Base-by-base conservation (phyloP, 2,113 vertebrate genomes). In the Indri indri region DNA sequence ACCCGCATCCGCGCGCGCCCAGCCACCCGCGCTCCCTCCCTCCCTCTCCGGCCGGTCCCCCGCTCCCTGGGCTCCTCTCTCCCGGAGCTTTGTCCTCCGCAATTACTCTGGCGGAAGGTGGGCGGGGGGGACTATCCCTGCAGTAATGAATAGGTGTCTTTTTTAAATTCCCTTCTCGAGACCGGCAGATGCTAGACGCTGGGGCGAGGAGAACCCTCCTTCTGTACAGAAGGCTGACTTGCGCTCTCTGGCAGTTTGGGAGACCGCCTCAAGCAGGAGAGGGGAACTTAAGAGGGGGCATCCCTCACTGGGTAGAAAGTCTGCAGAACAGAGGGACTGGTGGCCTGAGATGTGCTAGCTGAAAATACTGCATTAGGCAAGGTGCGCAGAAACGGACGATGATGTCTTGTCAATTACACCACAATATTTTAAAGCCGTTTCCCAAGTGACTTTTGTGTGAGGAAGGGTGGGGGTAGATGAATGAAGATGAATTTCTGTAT, bases 51-150 rank as follows among this genome's bases (percentile, higher is more conserved):
- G 45, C 63, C 4, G 40, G 76, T 70, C 79, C 76, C 77, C 83
- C 79, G 77, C 92, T 91, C 74, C 71, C 68, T 0, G 0, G 3
- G 81, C 81, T 96, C n/a, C 45, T 66, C 68, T 66, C 85, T 83
- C 63, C 59, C 6, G 22, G 84, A 89, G 95, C 98, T 80, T 97
- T 97, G 97, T 98, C 97, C 97, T 98, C 83, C 0, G 50, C 88
- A 42, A 17, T 97, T 94, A 85, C 76, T 94, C 5, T 50, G 1
- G 0, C 0, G 3, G 91, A 88, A 92, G 77, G 94, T 95, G 97
- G 97, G 74, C 11, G 54, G 16, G 2, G 2, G 32, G 68, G 42
- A 5, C 18, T 23, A 30, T 8, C 57, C 63, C 57, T 7, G 3
- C 22, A 5, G 1, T 34, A 32, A 63, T 0, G 65, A 76, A 17